phyloP scores from a whole-genome alignment of 2,113 vertebrate species.

The Gymnorhina tibicen region DNA sequence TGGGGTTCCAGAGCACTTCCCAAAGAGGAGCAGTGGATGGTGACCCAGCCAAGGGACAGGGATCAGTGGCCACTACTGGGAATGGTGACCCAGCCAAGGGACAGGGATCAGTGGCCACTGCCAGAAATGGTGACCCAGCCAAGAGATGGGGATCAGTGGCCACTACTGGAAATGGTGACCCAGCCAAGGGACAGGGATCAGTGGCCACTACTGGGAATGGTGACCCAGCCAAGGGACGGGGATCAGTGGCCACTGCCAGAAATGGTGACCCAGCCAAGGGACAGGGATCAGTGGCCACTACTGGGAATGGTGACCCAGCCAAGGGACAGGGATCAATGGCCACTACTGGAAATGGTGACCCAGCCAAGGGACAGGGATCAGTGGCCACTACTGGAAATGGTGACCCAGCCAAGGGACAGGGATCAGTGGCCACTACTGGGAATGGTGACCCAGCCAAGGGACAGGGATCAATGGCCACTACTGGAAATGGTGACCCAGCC shows the following conservation, averaged over 20 bases:
- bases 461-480: too few relatives aligned
- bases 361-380: accelerated
- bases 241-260: accelerated
- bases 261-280: too few relatives aligned
- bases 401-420: too few relatives aligned
- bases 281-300: accelerated
- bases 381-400: too few relatives aligned
- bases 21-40: accelerated
- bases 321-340: accelerated
- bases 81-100: neutral
- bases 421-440: too few relatives aligned
- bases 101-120: accelerated
- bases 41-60: accelerated
- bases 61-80: accelerated
- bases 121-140: too few relatives aligned
- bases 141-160: neutral
- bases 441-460: too few relatives aligned
- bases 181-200: accelerated
- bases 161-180: neutral
- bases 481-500: neutral
- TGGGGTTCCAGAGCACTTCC: neutral
- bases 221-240: accelerated
- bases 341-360: accelerated
- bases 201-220: neutral
- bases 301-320: neutral